Conservation (phyloP, 2,113 vertebrate species). For the Podarcis cretensis region DNA sequence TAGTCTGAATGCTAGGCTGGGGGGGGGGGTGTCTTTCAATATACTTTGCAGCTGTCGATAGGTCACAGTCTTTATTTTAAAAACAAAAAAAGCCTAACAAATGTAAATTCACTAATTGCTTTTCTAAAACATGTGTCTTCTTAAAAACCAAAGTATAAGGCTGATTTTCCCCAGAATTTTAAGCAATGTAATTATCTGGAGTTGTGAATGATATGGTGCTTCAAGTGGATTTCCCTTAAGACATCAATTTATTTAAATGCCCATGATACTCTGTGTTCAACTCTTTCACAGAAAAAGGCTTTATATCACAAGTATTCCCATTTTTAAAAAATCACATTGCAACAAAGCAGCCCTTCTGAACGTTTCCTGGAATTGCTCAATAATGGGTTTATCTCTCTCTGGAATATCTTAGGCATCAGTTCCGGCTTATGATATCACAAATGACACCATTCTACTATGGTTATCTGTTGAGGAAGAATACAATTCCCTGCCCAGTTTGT, state of each 20-base stretch:
- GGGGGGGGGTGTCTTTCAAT: not conserved
- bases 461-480: not conserved
- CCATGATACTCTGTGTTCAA: fast-evolving
- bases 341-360: slow-evolving; percentile 17
- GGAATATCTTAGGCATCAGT: not conserved
- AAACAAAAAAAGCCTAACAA: slow-evolving; percentile 21
- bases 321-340: not conserved
- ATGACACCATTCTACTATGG: not conserved
- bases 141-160: slow-evolving; percentile 37
- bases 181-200: slow-evolving; percentile 49
- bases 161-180: slow-evolving; percentile 38
- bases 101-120: slow-evolving; percentile 47
- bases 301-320: not conserved
- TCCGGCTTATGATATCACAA: not conserved
- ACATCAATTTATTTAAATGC: not conserved
- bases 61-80: slow-evolving; percentile 35
- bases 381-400: not conserved
- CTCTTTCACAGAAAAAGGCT: not conserved
- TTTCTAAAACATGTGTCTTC: slow-evolving; percentile 23
- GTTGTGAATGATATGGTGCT: slow-evolving; percentile 27
- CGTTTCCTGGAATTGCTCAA: slow-evolving; percentile 1
- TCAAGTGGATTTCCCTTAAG: not conserved
- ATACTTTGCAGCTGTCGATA: slow-evolving; percentile 36
- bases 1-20: slow-evolving; percentile 40
- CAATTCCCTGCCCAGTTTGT: not conserved